Evolutionary conservation across 2,797 vertebrate genomes (phyloP).

Genomic region (Acipenser oxyrinchus): DNA sequence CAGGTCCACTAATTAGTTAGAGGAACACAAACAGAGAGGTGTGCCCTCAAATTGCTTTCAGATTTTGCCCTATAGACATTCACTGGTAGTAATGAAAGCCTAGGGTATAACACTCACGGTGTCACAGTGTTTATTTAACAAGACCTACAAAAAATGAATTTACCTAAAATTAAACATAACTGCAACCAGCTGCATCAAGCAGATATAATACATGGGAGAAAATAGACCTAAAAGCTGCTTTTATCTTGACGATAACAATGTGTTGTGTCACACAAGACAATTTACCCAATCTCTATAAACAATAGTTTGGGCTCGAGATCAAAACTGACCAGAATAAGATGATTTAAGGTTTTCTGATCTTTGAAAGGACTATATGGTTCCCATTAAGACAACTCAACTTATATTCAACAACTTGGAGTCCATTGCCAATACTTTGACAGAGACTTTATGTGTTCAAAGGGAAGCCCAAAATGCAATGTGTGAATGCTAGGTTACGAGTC

Average conservation of each 20-base stretch:
- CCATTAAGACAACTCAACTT: neutral
- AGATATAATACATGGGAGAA: constrained; percentile 14
- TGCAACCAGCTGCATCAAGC: constrained; percentile 30
- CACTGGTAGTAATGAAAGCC: constrained; percentile 58
- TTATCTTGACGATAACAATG: constrained; percentile 17
- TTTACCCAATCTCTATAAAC: constrained; percentile 11
- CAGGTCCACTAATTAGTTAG: constrained; percentile 68
- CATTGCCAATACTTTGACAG: neutral
- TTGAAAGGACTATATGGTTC: neutral
- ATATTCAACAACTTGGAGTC: neutral
- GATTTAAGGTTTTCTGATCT: neutral
- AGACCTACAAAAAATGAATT: constrained; percentile 29
- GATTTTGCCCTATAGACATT: constrained; percentile 67
- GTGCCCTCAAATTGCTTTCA: constrained; percentile 69
- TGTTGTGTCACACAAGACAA: constrained; percentile 1
- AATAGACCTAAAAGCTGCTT: constrained; percentile 7
- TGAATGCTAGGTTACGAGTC: neutral
- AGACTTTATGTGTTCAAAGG: neutral
- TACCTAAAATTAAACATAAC: constrained; percentile 36
- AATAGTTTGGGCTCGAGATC: constrained; percentile 13
- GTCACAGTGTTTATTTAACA: constrained; percentile 33
- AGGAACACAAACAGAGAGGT: constrained; percentile 71
- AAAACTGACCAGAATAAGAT: neutral
- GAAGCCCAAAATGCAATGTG: neutral
- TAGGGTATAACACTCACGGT: constrained; percentile 27